Percentiles rank a stretch among this genome's conserved stretches.
These are phyloP conservation scores for Megaustenia siamemsis DNA, from an alignment of 2,888 invertebrate genomes.

Conservation along the genomic window DNA sequence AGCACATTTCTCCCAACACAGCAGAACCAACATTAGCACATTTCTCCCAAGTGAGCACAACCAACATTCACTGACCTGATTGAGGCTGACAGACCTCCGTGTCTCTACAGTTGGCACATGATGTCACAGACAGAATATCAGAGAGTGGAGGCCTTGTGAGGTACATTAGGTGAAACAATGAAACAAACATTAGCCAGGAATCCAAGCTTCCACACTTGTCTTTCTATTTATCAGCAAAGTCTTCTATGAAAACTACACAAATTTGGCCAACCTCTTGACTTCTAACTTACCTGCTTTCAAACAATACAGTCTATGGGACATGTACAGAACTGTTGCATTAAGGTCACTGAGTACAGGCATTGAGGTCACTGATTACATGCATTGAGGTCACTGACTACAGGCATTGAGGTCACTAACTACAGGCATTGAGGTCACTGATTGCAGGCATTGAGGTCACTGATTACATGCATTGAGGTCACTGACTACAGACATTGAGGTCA, in stretches of 20 bases:
- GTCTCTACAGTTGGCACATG: not conserved
- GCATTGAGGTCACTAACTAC: too few species aligned
- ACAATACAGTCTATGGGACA: too few species aligned
- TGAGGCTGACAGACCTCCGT: not conserved
- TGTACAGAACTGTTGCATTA: too few species aligned
- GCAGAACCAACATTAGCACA: not conserved
- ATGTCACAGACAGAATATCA: not conserved
- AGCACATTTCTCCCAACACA: not conserved
- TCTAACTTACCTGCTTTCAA: too few species aligned
- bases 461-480: too few species aligned
- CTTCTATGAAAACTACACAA: not conserved
- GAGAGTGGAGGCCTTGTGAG: conserved; percentile 12
- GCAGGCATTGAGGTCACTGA: too few species aligned
- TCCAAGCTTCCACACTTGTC: not conserved
- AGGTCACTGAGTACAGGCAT: too few species aligned
- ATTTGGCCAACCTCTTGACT: not conserved
- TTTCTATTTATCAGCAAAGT: not conserved
- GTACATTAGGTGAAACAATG: not conserved
- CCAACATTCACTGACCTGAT: not conserved
- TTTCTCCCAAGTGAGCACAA: not conserved
- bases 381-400: too few species aligned
- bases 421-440: too few species aligned
- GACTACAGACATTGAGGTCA: too few species aligned
- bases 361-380: too few species aligned
- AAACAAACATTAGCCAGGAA: not conserved